Evolutionary conservation across 2,113 vertebrate species (phyloP), one percentile per base, ranked within the genome.

Genomic region (Microcebus tavaratra): DNA sequence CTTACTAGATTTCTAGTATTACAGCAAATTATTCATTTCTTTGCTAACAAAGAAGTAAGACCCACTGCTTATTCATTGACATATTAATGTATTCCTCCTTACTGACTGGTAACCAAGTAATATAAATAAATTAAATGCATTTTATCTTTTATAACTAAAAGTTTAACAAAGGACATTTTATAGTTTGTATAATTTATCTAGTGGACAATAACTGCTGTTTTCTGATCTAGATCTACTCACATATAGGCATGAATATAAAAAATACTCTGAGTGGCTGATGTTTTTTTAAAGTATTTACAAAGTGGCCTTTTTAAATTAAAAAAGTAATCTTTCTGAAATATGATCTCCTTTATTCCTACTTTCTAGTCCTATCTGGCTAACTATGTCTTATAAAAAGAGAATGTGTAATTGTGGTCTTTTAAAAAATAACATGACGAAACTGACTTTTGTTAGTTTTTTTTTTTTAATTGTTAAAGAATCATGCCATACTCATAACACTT

Each of bases 241-340:
- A 42, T 31, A 61, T 8, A 65, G 70, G 53, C 55, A 75, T 75
- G 29, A 88, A 61, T 59, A 75, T 88, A 76, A 87, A 42, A 86
- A 72, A 72, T 31, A 39, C 6, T 87, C 31, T 61, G 68, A 59
- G 15, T 10, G 27, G 27, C 18, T 59, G 42, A 61, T 34, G 20
- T 23, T 75, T 85, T 75, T 85, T 2, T 10, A 45, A 94, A 78
- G 39, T 39, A 94, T 67, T 78, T 85, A 15, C 53, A 94, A 94
- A 76, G 53, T 72, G 45, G 31, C 20, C 45, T 81, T 80, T 91
- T 80, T 45, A 95, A 80, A 63, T 65, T 21, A 53, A 73, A 82
- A 94, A 90, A 34, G n/a, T 63, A 29, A 29, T 72, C 76, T 42
- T 91, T 95, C 61, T 75, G 39, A 95, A 76, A 39, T 48, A 83